phyloP scores from a whole-genome alignment of 64 coral and sea anemone species.

The Porites australiensis region DNA sequence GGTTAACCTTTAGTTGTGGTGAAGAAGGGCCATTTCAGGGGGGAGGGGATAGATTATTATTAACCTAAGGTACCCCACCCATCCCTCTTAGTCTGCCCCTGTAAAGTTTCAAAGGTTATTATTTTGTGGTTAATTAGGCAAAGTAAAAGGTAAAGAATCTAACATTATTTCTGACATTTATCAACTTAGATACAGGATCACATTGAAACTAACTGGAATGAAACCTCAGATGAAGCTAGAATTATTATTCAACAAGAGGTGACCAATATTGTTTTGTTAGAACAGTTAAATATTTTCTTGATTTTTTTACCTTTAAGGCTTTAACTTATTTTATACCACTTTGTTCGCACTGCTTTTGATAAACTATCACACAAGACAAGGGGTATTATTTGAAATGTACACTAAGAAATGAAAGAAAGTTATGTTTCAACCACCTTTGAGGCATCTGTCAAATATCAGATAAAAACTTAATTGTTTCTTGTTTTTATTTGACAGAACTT shows the following conservation, averaged over 20 bases:
- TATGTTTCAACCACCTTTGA: too few species aligned
- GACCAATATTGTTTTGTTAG: background rate
- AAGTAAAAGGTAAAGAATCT: background rate
- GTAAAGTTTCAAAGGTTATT: background rate
- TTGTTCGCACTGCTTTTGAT: background rate
- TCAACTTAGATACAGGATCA: conserved; percentile 11
- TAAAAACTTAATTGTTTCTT: too few species aligned
- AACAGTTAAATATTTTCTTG: background rate
- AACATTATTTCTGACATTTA: background rate
- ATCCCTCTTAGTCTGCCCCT: too few species aligned
- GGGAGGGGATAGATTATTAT: too few species aligned
- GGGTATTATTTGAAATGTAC: too few species aligned
- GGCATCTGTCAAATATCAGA: too few species aligned
- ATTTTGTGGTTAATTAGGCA: background rate
- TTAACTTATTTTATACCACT: background rate
- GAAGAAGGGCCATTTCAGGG: too few species aligned
- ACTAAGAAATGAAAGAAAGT: too few species aligned
- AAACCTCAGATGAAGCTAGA: conserved; percentile 40
- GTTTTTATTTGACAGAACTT: too few species aligned
- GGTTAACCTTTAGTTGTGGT: too few species aligned
- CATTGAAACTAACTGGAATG: conserved; percentile 39
- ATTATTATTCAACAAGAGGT: conserved; percentile 53
- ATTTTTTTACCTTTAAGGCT: background rate
- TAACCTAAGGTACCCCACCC: too few species aligned
- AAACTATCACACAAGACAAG: too few species aligned